Evolutionary conservation across 2,888 invertebrate genomes (phyloP).

Genomic region (Drosophila neotestacea): DNA sequence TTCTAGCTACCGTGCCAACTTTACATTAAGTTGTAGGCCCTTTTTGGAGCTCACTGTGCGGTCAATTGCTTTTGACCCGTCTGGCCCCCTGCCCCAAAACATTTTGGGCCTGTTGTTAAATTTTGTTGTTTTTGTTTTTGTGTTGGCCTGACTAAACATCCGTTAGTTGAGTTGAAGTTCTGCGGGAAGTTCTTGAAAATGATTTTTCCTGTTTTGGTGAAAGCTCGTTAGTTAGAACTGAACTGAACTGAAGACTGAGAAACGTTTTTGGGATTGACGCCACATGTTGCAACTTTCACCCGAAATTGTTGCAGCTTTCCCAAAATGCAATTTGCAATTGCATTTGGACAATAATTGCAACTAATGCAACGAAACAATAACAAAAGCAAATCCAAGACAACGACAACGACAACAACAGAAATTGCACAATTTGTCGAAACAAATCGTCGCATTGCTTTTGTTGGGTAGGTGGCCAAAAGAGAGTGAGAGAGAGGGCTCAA

Average conservation of each 20-base stretch:
- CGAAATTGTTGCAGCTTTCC: constrained; percentile 57
- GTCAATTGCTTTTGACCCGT: constrained; percentile 76
- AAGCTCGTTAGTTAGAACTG: constrained; percentile 63
- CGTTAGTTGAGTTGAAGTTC: constrained; percentile 51
- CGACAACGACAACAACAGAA: constrained; percentile 39
- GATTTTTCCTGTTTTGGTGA: constrained; percentile 72
- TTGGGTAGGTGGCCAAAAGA: not conserved
- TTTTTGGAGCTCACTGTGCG: constrained; percentile 59
- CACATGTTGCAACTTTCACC: constrained; percentile 69
- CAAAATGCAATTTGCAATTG: constrained; percentile 76
- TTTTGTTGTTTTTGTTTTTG: constrained; percentile 1
- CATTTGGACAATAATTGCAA: constrained; percentile 76
- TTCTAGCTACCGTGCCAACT: constrained; percentile 59
- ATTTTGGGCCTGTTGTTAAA: constrained; percentile 23
- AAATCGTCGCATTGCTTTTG: constrained; percentile 36
- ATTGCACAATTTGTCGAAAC: constrained; percentile 73
- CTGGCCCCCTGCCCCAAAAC: constrained; percentile 32
- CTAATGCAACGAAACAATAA: constrained; percentile 61
- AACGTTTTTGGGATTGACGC: constrained; percentile 39
- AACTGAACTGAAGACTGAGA: constrained; percentile 15
- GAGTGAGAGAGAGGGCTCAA: too few relatives aligned
- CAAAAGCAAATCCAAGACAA: constrained; percentile 45
- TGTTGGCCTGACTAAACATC: constrained; percentile 48
- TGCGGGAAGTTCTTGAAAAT: constrained; percentile 65
- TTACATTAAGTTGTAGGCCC: constrained; percentile 62